Evolutionary conservation across 1,140 invertebrate species (phyloP).

Genomic region (Trinorchestia longiramus): DNA sequence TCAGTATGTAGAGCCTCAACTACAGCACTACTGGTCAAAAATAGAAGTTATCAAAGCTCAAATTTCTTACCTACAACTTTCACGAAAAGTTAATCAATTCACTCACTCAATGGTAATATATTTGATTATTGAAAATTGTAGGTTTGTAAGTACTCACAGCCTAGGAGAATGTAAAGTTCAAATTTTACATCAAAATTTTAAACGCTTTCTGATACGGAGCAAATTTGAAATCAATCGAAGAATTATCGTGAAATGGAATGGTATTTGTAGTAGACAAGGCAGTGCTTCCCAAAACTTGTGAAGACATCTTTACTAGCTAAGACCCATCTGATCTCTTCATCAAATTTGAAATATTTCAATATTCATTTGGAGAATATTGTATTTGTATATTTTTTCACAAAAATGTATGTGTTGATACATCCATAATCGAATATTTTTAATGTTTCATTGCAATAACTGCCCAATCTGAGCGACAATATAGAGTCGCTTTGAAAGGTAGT

Average conservation of each 20-base stretch:
- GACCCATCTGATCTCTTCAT: not conserved
- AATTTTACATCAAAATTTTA: not conserved
- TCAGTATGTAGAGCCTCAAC: not conserved
- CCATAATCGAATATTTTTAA: too few relatives aligned
- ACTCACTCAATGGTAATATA: not conserved
- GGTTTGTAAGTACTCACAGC: too few relatives aligned
- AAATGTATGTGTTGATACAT: too few relatives aligned
- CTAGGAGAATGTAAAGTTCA: not conserved
- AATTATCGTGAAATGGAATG: not conserved
- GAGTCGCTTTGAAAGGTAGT: too few relatives aligned
- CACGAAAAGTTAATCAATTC: not conserved
- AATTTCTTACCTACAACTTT: not conserved
- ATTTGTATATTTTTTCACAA: too few relatives aligned
- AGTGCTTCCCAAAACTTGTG: not conserved
- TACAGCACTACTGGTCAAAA: not conserved
- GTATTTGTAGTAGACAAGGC: not conserved
- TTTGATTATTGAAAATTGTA: not conserved
- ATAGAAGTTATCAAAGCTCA: not conserved
- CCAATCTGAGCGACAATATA: too few relatives aligned
- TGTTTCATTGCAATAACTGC: too few relatives aligned
- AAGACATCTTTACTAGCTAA: not conserved
- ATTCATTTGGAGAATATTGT: too few relatives aligned
- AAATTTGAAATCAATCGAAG: not conserved
- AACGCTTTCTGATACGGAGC: not conserved
- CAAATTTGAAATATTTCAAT: too few relatives aligned